Evolutionary conservation across 2,113 vertebrate genomes (phyloP).

Genomic region (Dromaius novaehollandiae): DNA sequence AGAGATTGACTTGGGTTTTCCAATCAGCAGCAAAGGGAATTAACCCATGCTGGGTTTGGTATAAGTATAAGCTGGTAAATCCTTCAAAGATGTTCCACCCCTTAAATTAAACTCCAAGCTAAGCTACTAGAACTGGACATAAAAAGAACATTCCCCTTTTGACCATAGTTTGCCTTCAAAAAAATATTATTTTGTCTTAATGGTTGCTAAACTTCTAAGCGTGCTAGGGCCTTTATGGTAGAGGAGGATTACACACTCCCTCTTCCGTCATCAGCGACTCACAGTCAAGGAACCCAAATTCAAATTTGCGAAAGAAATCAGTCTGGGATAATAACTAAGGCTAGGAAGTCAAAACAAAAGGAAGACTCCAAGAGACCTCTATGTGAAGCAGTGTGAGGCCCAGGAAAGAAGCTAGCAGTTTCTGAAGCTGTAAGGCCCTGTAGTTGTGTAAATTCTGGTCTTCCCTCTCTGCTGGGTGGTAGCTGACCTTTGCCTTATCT

Average conservation of each 20-base stretch:
- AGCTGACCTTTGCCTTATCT: neutral
- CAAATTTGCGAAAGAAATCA: neutral
- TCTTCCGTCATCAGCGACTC: neutral
- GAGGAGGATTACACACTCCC: fast-evolving
- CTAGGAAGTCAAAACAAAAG: neutral
- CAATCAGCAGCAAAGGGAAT: conserved; percentile 32
- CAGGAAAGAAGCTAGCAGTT: neutral
- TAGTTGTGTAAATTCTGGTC: neutral
- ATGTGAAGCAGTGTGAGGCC: neutral
- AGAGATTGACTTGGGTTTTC: conserved; percentile 59
- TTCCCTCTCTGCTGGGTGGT: neutral
- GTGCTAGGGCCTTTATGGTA: neutral
- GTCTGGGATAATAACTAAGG: neutral
- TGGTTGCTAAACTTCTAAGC: neutral
- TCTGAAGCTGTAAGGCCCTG: neutral
- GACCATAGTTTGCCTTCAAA: neutral
- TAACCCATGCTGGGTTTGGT: conserved; percentile 47
- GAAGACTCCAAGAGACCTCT: neutral
- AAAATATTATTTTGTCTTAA: neutral
- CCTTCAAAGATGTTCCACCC: neutral
- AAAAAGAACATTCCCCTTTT: neutral
- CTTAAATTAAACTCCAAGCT: neutral
- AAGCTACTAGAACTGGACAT: neutral
- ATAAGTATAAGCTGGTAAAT: conserved; percentile 32
- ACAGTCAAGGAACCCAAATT: neutral